Base-by-base conservation (phyloP, 2,888 invertebrate genomes). In the Syrphus vitripennis region DNA sequence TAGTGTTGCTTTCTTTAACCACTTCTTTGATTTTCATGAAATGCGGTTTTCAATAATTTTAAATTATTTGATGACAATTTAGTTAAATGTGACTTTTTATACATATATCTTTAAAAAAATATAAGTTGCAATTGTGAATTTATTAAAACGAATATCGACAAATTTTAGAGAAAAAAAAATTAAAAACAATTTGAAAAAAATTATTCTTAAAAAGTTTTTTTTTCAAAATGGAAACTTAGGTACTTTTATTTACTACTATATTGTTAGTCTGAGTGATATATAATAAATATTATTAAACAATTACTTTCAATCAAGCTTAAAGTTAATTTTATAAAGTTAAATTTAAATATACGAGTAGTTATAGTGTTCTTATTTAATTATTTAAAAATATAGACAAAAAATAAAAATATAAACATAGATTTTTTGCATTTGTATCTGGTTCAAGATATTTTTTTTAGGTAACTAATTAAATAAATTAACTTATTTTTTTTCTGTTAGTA, bases 1-100 rank as follows among this genome's bases (percentile, higher is more conserved):
- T 78, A 74, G 72, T 57, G 5, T 72, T 82, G 14, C 65, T 50
- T 82, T 63, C 37, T 82, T 16, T 26, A 48, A 65, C 37, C 81
- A 67, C 76, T 74, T 24, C 59, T 19, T 67, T 67, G 59, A 79
- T 72, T 26, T 4, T n/a, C 24, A 48, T 50, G 40, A 72, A 29
- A 65, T 65, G 26, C 26, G 24, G 6, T 45, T 45, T 31, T 29
- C 7, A 61, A 45, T 19, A 24, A 24, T 40, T 24, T 24, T 26
- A 50, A 16, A 34, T 63, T 42, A 34, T 50, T 75, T 59, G 42
- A 67, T 72, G 79, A 74, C 79, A 80, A 79, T 59, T 37, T 65
- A 79, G 53, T 70, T 48, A 34, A 70, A 72, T 10, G 53, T 55
- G 34, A 71, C n/a, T 24, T 31, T 55, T 55, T 14, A 29, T 40